Base-by-base conservation (phyloP, 2,113 vertebrate species). In the Anas platyrhynchos region DNA sequence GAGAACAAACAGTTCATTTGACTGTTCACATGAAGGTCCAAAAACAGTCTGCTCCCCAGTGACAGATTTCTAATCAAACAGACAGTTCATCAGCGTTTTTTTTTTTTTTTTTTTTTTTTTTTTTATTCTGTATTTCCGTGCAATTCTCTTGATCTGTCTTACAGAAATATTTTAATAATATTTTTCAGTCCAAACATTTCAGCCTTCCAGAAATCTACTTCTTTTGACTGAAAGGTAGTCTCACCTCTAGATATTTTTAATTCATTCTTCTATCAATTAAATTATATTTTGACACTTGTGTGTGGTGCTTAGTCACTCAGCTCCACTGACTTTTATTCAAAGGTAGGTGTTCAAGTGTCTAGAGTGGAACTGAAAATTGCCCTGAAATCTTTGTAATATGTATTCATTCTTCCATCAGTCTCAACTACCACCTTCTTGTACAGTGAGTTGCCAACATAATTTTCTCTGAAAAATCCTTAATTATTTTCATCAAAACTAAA, bases 311-410 rank as follows among this genome's bases (percentile, higher is more conserved):
- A 93, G 63, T 76, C 55, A 68, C 9, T 83, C 32, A 80, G 23
- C 9, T 92, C 67, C 72, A 52, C 58, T 69, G 72, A 68, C 55
- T 77, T 83, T 92, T 88, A 90, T 88, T 90, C 84, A 50, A 92
- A 80, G 44, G 72, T 73, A 41, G 27, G 55, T 83, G 58, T 86
- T 38, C 92, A 79, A 83, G 79, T 93, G 59, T 48, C 67, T 50
- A 69, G 65, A 86, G 16, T 58, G 29, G 36, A 91, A 69, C 58
- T 50, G 55, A 93, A 91, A 83, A 74, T 62, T 86, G 44, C 36
- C 86, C 46, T 65, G 25, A 80, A 90, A 11, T 50, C 55, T 91
- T 52, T 66, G 27, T 48, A 86, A n/a, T 11, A 63, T 6, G 15
- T 34, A 29, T 4, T 59, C 8, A 38, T 88, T 43, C 26, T 11